Base-by-base conservation (phyloP, 2,113 vertebrate genomes). In the Helogale parvula region DNA sequence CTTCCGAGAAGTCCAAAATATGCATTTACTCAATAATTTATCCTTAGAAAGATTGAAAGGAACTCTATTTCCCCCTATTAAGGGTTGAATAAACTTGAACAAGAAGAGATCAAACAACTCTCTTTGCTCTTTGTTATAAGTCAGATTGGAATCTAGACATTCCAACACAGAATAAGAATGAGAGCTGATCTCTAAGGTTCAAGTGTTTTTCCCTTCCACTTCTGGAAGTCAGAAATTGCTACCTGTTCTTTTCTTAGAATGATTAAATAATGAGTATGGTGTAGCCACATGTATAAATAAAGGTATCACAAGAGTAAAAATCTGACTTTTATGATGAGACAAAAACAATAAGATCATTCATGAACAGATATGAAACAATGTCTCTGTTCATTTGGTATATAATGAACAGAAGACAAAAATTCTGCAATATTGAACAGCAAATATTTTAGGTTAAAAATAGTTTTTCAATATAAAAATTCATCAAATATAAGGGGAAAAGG, bases 51-150 rank as follows among this genome's bases (percentile, higher is more conserved):
- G 47, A 72, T 45, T 76, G 47, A 83, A 68, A 93, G 5, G 83
- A 84, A 15, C 3, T 82, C 33, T 90, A 29, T 68, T 96, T 95
- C 17, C 27, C 13, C 7, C 45, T 41, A 35, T 35, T 92, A 84
- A 90, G 45, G 31, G 85, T 88, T 92, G 68, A 90, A 91, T 86
- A 41, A 80, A n/a, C 33, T 83, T 86, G 82, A 94, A 84, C 27
- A 95, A 72, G 27, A 89, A 79, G 31, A 74, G 8, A 92, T 96
- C 77, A 79, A 79, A 88, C 83, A 96, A 92, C 27, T 80, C 12
- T 45, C 41, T 82, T 68, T 84, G 27, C 7, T 54, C 65, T 90
- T 95, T 93, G 74, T 69, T 81, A 60, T 45, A 57, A 13, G 16
- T 45, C 69, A 85, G 17, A 45, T 71, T 7, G 33, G 14, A 94